Base-by-base conservation (phyloP, 2,888 invertebrate genomes). In the Ypsolopha sequella region DNA sequence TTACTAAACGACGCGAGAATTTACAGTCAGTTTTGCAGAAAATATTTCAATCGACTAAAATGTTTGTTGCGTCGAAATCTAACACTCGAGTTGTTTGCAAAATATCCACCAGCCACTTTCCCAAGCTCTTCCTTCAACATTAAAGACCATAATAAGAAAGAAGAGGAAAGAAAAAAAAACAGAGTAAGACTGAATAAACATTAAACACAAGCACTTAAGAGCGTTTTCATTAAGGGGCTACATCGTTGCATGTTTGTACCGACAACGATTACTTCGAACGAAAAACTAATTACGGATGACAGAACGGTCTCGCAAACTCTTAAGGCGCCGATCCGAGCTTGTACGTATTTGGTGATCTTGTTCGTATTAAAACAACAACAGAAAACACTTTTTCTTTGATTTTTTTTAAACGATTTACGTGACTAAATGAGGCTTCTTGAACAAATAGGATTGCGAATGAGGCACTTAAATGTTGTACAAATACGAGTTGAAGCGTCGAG, bases 271-370 rank as follows among this genome's bases (percentile, higher is more conserved):
- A 74, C 78, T 76, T 65, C 68, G 61, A 63, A 70, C 68, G 73
- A 76, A 78, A 77, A 79, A 76, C 80, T 80, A 82, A 82, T 81
- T 79, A 78, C 66, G 68, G 71, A 62, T 72, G 73, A 76, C 77
- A 71, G 64, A 66, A 56, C 47, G 53, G 54, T 48, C 41, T 54
- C 52, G 55, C 52, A 57, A 57, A 58, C 50, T 51, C 51, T 46
- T 52, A 41, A 50, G 53, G 57, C 52, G 44, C 44, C 36, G 36
- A 14, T n/a, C 39, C 51, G 46, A 24, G 24, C 24, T 24, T 24
- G 24, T 24, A 24, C 24, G 24, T 24, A 24, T 24, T 24, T 24
- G 24, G 24, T 24, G 24, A 24, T 24, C 24, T 4, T 11, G n/a
- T 39, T 11, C 39, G 10, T 11, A 39, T 11, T 11, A 10, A 39